These are phyloP conservation scores for Loxodonta africana DNA, from an alignment of 2,113 vertebrate genomes.

Conservation along the genomic window DNA sequence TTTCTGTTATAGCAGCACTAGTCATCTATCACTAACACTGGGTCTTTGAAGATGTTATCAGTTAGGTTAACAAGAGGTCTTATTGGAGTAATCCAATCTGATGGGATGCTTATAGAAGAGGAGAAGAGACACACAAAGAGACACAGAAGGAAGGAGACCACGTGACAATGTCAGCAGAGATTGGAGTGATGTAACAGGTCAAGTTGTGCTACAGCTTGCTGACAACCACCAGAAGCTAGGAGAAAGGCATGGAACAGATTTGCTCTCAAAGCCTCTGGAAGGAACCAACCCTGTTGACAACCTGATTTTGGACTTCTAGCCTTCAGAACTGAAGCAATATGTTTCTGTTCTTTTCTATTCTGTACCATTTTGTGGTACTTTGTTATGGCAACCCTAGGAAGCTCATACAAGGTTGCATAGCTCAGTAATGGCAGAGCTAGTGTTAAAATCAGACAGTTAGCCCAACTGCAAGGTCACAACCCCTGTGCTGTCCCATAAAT, in stretches of 20 bases:
- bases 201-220: neutral
- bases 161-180: neutral
- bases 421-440: neutral
- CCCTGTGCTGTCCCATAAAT: fast-evolving
- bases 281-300: neutral
- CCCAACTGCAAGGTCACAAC: fast-evolving
- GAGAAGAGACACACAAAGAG: neutral
- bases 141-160: neutral
- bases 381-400: neutral
- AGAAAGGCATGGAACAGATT: neutral
- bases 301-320: neutral
- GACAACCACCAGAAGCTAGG: neutral
- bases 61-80: neutral
- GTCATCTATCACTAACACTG: no score
- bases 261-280: neutral
- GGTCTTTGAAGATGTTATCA: neutral
- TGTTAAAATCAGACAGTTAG: neutral
- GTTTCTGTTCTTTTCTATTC: neutral
- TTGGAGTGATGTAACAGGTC: neutral
- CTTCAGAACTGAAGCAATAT: neutral
- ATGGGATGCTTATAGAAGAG: neutral
- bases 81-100: neutral
- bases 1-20: no score
- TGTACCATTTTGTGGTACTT: neutral
- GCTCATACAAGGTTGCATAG: neutral